Percentiles rank a stretch among this genome's conserved stretches.
phyloP scores from a whole-genome alignment of 1,140 invertebrate species.

The Pseudoatta argentina region DNA sequence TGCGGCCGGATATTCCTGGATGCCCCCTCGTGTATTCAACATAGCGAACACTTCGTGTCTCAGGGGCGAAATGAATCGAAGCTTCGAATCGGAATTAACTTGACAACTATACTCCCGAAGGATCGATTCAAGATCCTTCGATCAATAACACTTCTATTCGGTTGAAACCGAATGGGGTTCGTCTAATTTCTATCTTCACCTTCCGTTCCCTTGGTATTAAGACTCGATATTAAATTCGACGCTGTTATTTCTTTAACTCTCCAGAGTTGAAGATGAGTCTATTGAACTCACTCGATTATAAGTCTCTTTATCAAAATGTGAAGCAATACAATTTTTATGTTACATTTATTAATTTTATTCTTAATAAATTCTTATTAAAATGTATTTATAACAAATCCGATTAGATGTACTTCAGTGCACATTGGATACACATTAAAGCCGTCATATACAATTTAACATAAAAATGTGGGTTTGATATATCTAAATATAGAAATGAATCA shows the following conservation, averaged over 20 bases:
- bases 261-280: no score
- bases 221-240: not conserved
- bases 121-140: not conserved
- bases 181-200: not conserved
- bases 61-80: not conserved
- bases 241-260: not conserved
- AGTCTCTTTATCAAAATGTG: no score
- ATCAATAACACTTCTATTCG: not conserved
- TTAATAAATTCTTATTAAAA: no score
- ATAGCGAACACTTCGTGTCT: not conserved
- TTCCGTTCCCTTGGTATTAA: not conserved
- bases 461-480: no score
- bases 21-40: not conserved
- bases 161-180: not conserved
- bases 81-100: not conserved
- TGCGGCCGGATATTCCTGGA: constrained; percentile 22
- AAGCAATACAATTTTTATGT: no score
- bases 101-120: not conserved
- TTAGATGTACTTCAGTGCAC: no score
- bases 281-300: no score
- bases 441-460: no score
- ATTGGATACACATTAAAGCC: no score
- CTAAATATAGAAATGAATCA: no score
- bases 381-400: no score
- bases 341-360: no score